Evolutionary conservation across 2,797 vertebrate species (phyloP).

Genomic region (Otolemur crassicaudatus): DNA sequence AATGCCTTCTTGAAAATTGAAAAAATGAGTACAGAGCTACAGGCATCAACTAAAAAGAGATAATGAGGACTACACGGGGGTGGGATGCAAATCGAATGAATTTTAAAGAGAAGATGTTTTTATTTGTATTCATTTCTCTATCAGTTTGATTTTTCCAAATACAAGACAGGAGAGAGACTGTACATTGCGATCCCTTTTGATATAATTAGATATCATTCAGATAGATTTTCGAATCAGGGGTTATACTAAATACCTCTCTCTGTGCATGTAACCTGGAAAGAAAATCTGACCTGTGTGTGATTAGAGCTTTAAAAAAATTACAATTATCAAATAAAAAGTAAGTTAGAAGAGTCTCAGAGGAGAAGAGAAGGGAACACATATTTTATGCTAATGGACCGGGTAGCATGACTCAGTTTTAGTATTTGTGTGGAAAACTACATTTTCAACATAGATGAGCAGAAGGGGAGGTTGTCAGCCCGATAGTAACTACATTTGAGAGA

Average conservation of each 20-base stretch:
- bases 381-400: background rate
- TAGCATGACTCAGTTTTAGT: background rate
- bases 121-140: conserved; percentile 56
- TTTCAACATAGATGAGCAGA: background rate
- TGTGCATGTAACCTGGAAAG: background rate
- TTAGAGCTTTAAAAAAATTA: conserved; percentile 10
- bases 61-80: background rate
- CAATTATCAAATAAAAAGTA: background rate
- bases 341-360: background rate
- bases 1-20: conserved; percentile 52
- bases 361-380: background rate
- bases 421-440: background rate
- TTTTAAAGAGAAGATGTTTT: background rate
- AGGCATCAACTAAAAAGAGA: conserved; percentile 24
- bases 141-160: conserved; percentile 36
- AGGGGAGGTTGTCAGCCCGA: background rate
- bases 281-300: background rate
- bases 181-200: background rate
- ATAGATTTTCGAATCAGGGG: background rate
- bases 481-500: background rate
- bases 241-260: background rate
- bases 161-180: background rate
- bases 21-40: conserved; percentile 35
- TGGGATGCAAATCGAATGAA: conserved; percentile 49
- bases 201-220: background rate